Base-by-base conservation (phyloP, 2,888 invertebrate genomes). In the Drosophila colorata region DNA sequence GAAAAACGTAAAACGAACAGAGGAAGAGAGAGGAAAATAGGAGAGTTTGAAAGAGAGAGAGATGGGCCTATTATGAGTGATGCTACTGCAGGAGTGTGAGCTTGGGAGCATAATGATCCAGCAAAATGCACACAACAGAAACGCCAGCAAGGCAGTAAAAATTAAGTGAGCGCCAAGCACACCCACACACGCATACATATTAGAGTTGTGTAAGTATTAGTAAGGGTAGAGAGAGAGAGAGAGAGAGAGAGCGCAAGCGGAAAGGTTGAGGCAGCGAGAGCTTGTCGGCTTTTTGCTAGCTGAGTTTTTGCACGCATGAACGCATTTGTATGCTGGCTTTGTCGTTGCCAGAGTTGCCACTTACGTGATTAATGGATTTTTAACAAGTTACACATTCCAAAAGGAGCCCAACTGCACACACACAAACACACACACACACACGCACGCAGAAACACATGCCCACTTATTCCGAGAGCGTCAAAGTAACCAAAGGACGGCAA, bases 361-460 rank as follows among this genome's bases (percentile, higher is more conserved):
- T 90, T 87, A 88, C 78, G 86, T 90, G 90, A 90, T 90, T 90
- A 90, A 90, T 90, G 90, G 86, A 81, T 89, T 90, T 90, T 88
- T 84, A 87, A 90, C 87, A 88, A 90, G 89, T 89, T 89, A 70
- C 88, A 76, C 80, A 79, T 80, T 73, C 63, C 70, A 61, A 73
- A 77, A 74, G 70, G 67, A 73, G 55, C 58, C 56, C 55, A 65
- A 72, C 63, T 60, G 59, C 49, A 77, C 60, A 52, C 74, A 57
- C 72, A 51, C 65, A 20, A n/a, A 51, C 38, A 55, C 56, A 18
- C 61, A 56, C 56, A 58, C 53, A 52, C 41, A 31, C 28, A 31
- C 9, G 8, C 28, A 31, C 28, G 8, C 13, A 33, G 9, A 9
- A 28, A 40, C 46, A 61, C 25, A 44, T 60, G 70, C 51, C 75